Percentiles rank a stretch among this genome's conserved stretches.
Evolutionary conservation across 2,113 vertebrate species (phyloP).

Genomic region (Chloroceryle aenea): DNA sequence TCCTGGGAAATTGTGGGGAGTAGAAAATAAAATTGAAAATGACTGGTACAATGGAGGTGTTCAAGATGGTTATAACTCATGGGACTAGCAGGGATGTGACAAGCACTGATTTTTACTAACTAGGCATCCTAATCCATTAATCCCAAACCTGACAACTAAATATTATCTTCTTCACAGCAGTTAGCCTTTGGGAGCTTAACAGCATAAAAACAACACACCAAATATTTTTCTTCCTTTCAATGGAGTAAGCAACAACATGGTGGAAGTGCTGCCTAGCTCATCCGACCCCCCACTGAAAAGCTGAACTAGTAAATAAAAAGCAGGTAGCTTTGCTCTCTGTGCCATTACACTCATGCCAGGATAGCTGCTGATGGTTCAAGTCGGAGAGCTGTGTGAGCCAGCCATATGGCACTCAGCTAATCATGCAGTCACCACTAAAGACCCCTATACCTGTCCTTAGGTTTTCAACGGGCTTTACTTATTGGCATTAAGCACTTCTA

Average conservation of each 20-base stretch:
- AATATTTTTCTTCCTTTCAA: not conserved
- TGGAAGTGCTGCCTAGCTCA: not conserved
- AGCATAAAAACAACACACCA: not conserved
- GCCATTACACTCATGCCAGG: not conserved
- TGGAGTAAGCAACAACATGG: not conserved
- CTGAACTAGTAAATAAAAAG: not conserved
- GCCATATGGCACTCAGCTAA: not conserved
- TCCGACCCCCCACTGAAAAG: not conserved
- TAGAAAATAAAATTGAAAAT: not conserved
- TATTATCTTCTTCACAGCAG: not conserved
- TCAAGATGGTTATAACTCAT: not conserved
- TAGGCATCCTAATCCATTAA: not conserved
- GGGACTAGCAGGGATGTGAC: not conserved
- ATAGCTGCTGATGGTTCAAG: not conserved
- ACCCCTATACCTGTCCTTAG: not conserved
- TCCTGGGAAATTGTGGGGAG: constrained; percentile 46
- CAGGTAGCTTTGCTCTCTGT: not conserved
- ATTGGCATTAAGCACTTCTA: not conserved
- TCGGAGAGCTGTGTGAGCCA: not conserved
- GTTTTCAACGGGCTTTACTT: not conserved
- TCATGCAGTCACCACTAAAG: not conserved
- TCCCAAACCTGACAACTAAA: not conserved
- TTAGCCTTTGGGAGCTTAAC: not conserved
- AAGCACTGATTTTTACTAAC: constrained; percentile 1
- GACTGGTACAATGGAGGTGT: constrained; percentile 7